Percentiles rank a stretch among this genome's conserved stretches.
Conservation (phyloP, 2,797 vertebrate species). For the Hephaestus fuliginosus region DNA sequence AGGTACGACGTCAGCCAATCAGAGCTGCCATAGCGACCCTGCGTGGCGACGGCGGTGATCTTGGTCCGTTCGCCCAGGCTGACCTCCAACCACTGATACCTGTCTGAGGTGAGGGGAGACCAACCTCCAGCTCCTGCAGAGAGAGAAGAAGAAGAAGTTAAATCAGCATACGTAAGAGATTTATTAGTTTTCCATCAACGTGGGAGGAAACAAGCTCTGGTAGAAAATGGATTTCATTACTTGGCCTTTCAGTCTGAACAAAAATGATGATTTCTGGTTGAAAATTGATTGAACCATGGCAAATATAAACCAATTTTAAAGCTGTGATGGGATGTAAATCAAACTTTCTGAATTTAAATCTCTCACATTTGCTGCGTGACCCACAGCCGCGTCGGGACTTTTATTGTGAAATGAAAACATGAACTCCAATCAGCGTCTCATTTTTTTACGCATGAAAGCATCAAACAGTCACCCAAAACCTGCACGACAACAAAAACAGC, state of each 20-base stretch:
- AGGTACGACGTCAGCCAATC: slow-evolving; percentile 91
- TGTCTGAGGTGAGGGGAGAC: slow-evolving; percentile 86
- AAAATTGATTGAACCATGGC: slow-evolving; percentile 28
- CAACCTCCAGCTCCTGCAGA: slow-evolving; percentile 87
- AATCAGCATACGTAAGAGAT: slow-evolving; percentile 1
- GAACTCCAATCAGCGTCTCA: neutral
- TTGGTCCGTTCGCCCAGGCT: slow-evolving; percentile 89
- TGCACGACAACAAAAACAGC: neutral
- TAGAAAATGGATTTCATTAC: slow-evolving; percentile 29
- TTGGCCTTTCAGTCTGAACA: slow-evolving; percentile 38
- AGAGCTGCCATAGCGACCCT: slow-evolving; percentile 90
- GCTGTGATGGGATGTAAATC: slow-evolving; percentile 37
- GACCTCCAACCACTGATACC: slow-evolving; percentile 90
- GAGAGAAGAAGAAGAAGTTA: neutral
- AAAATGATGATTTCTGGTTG: slow-evolving; percentile 30
- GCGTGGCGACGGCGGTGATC: slow-evolving; percentile 89
- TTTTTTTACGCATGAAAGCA: neutral
- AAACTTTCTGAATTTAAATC: slow-evolving; percentile 4
- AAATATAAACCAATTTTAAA: slow-evolving; percentile 15
- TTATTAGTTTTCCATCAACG: slow-evolving; percentile 38
- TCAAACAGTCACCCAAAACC: neutral
- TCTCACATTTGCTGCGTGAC: neutral
- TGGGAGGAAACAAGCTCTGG: slow-evolving; percentile 32
- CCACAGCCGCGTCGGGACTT: neutral
- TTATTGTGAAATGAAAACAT: neutral